Evolutionary conservation across 2,113 vertebrate species (phyloP).

Genomic region (Melanocharis versteri): DNA sequence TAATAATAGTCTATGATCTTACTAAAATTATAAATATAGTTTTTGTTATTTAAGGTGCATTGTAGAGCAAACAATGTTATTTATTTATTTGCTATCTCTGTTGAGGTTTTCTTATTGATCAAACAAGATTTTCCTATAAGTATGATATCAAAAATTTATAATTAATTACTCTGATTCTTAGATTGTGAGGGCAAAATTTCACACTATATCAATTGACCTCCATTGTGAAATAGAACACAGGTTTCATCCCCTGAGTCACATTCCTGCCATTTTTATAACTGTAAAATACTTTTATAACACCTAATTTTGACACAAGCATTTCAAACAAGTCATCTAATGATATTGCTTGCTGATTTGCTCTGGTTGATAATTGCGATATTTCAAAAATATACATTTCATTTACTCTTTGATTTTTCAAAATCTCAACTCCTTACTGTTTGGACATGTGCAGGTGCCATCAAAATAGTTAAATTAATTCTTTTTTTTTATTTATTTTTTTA

Average conservation of each 20-base stretch:
- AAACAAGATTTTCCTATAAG: background rate
- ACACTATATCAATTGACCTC: background rate
- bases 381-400: background rate
- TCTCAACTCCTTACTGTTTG: background rate
- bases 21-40: background rate
- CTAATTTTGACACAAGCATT: background rate
- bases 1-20: background rate
- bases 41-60: background rate
- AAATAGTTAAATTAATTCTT: background rate
- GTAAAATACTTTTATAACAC: background rate
- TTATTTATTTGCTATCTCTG: background rate
- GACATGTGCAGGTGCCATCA: background rate
- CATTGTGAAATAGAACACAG: background rate
- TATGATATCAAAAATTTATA: background rate
- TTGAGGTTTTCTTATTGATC: background rate
- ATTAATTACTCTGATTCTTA: background rate
- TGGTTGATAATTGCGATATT: background rate
- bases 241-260: background rate
- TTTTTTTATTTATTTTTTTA: background rate
- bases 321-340: background rate
- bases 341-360: background rate
- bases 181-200: background rate
- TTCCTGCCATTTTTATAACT: background rate
- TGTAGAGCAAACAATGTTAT: background rate
- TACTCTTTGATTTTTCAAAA: background rate